Evolutionary conservation across 1,140 invertebrate species (phyloP), one percentile per base, ranked within the genome.

Genomic region (Drosophila tropicalis): DNA sequence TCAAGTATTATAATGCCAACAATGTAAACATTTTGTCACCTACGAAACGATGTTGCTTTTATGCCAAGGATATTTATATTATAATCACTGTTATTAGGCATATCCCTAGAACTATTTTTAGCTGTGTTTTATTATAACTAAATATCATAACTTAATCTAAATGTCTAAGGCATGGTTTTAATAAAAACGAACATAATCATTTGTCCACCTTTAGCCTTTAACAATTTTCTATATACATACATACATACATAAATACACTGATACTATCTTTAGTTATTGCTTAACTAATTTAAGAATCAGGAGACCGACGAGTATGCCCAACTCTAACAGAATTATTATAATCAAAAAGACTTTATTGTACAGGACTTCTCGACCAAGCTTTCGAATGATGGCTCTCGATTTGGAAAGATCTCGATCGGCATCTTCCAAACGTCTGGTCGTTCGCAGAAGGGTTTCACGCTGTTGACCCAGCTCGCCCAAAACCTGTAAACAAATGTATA

Each of bases 261-360:
- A n/a, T n/a, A 4, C 22, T 25, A 3, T 25, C 2, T 25, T 0
- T 4, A 25, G 2, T 2, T 9, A 34, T 69, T 39, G 87, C 0
- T 79, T 71, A 10, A 54, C 76, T 41, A 92, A 79, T 54, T 92
- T 92, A 0, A 92, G 62, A 2, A 92, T 71, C 25, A 91, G 47
- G 10, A 92, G 40, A 0, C 86, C 90, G 12, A 71, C 61, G 0
- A 92, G 70, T 51, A 92, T 90, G 44, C 55, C 71, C 56, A 93
- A 62, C 90, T 93, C 93, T 47, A 93, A 67, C 5, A 93, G 17
- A 22, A 93, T 93, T 1, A 93, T 93, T 15, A 93, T 34, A 12
- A 93, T 91, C 15, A 93, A 70, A 25, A 93, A 91, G 0, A 93
- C 67, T 68, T 93, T 93, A 67, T 94, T 94, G 76, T 93, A 94